Percentiles rank a stretch among this genome's conserved stretches.
Evolutionary conservation across 1,140 invertebrate species (phyloP).

Genomic region (Mactra quadrangularis): DNA sequence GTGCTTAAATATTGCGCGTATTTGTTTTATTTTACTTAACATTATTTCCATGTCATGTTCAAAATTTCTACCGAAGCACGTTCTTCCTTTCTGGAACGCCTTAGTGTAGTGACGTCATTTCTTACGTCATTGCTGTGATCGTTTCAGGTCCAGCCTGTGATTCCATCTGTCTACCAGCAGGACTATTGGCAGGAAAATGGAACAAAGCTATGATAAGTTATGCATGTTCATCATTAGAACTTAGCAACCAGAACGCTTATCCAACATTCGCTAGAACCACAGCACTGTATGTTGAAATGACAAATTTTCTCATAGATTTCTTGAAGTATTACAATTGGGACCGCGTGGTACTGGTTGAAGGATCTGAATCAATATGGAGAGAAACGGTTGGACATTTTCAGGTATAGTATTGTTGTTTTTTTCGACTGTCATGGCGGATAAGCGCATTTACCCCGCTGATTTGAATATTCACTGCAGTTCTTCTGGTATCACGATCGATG

Average conservation of each 20-base stretch:
- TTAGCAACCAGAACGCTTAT: conserved; percentile 47
- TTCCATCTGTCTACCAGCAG: conserved; percentile 66
- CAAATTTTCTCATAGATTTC: conserved; percentile 61
- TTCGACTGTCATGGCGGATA: too few relatives aligned
- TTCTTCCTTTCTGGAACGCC: too few relatives aligned
- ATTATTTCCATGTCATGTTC: too few relatives aligned
- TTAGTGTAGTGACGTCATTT: too few relatives aligned
- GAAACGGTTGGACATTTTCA: conserved; percentile 64
- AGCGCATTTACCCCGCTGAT: too few relatives aligned
- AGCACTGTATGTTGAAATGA: conserved; percentile 60
- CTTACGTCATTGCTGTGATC: too few relatives aligned
- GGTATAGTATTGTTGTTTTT: conserved; percentile 39
- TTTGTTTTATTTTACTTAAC: too few relatives aligned
- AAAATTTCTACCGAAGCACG: too few relatives aligned
- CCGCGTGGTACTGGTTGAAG: conserved; percentile 64
- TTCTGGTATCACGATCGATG: too few relatives aligned
- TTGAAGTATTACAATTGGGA: conserved; percentile 68
- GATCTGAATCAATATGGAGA: conserved; percentile 65
- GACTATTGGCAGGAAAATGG: conserved; percentile 66
- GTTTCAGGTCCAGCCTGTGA: conserved; percentile 75
- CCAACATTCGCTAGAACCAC: conserved; percentile 63
- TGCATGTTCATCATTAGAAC: conserved; percentile 79
- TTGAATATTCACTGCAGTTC: too few relatives aligned
- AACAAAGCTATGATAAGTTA: conserved; percentile 71
- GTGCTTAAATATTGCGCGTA: too few relatives aligned